Conservation (phyloP, 2,888 invertebrate species). For the Uropetala carovei region DNA sequence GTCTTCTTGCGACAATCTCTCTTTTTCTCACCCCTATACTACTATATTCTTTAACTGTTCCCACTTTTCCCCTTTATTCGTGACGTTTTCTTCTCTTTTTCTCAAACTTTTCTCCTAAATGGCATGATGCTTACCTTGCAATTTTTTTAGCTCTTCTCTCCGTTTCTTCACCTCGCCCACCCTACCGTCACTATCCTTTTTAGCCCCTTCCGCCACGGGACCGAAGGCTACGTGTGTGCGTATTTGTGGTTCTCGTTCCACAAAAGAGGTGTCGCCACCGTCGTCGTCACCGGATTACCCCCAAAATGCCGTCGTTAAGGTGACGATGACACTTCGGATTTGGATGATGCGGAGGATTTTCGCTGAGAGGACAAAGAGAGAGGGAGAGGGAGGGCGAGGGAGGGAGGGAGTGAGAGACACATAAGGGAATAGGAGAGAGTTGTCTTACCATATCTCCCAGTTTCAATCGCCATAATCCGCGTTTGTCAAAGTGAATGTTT, state of each 20-base stretch:
- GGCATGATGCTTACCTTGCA: constrained; percentile 4
- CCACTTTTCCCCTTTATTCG: background rate
- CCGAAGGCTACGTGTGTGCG: too few relatives aligned
- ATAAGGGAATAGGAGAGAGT: too few relatives aligned
- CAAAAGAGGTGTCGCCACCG: background rate
- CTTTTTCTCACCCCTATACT: background rate
- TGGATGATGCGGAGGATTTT: background rate
- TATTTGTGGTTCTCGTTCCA: background rate
- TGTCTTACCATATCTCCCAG: too few relatives aligned
- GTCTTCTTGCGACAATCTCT: too few relatives aligned
- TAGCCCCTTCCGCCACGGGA: too few relatives aligned
- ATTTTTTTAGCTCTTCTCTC: background rate
- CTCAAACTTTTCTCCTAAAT: background rate
- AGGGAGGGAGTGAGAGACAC: too few relatives aligned
- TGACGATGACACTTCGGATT: background rate
- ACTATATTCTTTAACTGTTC: background rate
- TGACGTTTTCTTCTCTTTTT: background rate
- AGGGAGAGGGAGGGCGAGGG: too few relatives aligned
- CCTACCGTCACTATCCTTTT: too few relatives aligned
- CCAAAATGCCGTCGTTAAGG: background rate
- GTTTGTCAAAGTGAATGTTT: too few relatives aligned
- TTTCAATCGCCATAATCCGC: too few relatives aligned
- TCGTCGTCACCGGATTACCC: background rate
- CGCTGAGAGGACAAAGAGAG: background rate
- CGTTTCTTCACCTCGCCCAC: too few relatives aligned